Percentiles rank a stretch among this genome's conserved stretches.
Evolutionary conservation across 2,113 vertebrate species (phyloP).

Genomic region (Sterna hirundo): DNA sequence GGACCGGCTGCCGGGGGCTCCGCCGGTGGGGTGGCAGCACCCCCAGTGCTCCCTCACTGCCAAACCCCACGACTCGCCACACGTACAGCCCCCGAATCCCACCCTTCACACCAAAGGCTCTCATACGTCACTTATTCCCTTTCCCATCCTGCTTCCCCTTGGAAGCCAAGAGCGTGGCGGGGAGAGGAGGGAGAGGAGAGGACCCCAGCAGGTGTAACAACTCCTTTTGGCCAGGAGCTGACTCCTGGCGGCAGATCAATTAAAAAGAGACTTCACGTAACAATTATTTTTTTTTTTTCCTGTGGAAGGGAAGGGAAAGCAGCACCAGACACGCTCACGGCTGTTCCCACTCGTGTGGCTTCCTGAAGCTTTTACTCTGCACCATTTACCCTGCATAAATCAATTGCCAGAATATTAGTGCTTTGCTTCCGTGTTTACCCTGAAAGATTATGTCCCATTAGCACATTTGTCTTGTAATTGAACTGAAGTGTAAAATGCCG

Average conservation of each 20-base stretch:
- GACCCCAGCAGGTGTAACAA: rapidly evolving
- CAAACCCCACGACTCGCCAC: background rate
- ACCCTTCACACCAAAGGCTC: background rate
- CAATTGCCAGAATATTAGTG: conserved; percentile 55
- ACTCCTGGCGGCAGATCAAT: background rate
- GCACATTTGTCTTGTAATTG: conserved; percentile 67
- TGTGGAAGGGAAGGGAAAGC: background rate
- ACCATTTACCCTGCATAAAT: conserved; percentile 57
- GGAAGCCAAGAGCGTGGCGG: rapidly evolving
- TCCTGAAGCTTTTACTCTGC: conserved; percentile 43
- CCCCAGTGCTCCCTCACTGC: background rate
- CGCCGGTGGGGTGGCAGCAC: rapidly evolving
- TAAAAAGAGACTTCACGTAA: background rate
- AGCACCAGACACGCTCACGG: background rate
- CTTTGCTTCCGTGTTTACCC: conserved; percentile 58
- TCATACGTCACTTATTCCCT: background rate
- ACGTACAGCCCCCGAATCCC: rapidly evolving
- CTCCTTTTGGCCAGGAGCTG: background rate
- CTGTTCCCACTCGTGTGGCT: background rate
- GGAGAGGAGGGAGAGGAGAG: background rate
- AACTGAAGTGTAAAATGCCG: conserved; percentile 56
- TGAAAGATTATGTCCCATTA: conserved; percentile 59
- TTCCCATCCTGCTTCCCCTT: rapidly evolving
- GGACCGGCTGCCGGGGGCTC: rapidly evolving
- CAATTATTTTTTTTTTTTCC: background rate